Conservation (phyloP, 1,140 invertebrate genomes). For the Hypsibius dujardini region DNA sequence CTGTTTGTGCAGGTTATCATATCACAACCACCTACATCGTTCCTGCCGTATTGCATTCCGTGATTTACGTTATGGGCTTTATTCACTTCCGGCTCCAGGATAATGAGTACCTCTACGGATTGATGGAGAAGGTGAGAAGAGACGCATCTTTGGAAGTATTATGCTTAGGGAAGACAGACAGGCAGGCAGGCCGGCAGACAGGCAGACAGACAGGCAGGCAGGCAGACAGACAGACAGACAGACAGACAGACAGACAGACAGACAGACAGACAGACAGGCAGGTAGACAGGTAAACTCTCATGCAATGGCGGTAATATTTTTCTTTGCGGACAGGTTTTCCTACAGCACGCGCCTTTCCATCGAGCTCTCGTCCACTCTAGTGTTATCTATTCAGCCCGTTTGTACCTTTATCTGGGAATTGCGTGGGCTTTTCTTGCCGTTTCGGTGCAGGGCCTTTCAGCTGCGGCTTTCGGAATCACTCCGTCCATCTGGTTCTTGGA, state of each 20-base stretch:
- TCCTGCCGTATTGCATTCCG: conserved; percentile 54
- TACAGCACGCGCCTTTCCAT: neutral
- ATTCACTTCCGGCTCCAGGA: conserved; percentile 59
- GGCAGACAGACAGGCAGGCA: no score
- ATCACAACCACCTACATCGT: conserved; percentile 48
- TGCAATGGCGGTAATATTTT: no score
- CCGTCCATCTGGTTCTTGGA: conserved; percentile 6
- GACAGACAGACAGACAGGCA: neutral
- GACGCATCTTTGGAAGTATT: neutral
- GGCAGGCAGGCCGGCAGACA: no score
- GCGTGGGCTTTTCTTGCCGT: neutral
- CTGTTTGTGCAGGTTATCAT: neutral
- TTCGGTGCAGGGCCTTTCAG: neutral
- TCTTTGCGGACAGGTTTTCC: neutral
- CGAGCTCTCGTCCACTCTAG: neutral
- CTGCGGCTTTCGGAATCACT: conserved; percentile 1
- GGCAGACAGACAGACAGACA: no score
- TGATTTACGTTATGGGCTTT: conserved; percentile 55
- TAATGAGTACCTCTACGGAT: conserved; percentile 64
- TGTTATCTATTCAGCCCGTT: neutral
- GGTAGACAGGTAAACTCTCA: neutral
- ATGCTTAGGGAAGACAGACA: no score
- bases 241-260: no score
- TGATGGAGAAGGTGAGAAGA: conserved; percentile 58
- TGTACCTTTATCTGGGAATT: neutral